Evolutionary conservation across 2,113 vertebrate genomes (phyloP).

Genomic region (Cololabis saira): DNA sequence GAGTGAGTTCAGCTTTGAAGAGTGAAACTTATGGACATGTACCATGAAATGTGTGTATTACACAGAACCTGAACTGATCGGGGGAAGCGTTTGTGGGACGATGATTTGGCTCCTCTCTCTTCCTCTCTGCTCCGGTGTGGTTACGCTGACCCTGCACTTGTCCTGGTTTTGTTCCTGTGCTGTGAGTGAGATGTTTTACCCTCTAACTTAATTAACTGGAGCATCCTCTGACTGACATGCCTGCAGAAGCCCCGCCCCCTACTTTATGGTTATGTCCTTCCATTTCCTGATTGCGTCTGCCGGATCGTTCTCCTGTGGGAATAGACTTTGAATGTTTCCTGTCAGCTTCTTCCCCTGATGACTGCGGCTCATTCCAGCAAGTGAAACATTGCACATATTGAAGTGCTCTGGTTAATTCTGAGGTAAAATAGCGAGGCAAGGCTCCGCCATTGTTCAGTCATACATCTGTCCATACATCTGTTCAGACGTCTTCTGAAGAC

Average conservation of each 20-base stretch:
- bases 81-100: too few relatives aligned
- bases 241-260: conserved; percentile 12
- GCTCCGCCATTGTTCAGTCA: too few relatives aligned
- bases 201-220: conserved; percentile 70
- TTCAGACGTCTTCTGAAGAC: too few relatives aligned
- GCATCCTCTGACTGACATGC: conserved; percentile 29
- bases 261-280: conserved; percentile 45
- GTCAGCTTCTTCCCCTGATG: conserved; percentile 15
- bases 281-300: conserved; percentile 58
- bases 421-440: background rate
- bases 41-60: too few relatives aligned
- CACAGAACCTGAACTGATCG: too few relatives aligned
- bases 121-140: conserved; percentile 41
- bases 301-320: conserved; percentile 30
- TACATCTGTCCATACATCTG: too few relatives aligned
- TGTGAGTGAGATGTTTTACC: conserved; percentile 50
- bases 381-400: background rate
- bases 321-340: conserved; percentile 21
- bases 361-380: background rate
- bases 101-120: too few relatives aligned
- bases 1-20: too few relatives aligned
- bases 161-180: conserved; percentile 22
- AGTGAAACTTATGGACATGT: too few relatives aligned
- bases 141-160: conserved; percentile 55
- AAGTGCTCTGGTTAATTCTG: background rate